phyloP scores from a whole-genome alignment of 1,140 invertebrate genomes.

The honey bee (Apis mellifera) region DNA sequence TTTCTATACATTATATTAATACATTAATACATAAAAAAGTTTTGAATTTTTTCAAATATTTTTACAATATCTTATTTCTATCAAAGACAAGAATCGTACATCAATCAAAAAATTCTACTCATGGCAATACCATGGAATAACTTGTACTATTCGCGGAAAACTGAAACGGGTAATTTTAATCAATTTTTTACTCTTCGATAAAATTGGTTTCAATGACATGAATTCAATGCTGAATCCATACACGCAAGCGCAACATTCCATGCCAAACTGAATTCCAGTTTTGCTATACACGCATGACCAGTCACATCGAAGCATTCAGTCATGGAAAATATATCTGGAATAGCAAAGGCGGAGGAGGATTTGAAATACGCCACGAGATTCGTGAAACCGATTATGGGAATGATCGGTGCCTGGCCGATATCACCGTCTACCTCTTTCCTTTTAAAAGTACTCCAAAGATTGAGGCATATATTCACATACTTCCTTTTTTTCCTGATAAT shows the following conservation, averaged over 20 bases:
- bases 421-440: neutral
- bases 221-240: neutral
- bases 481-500: constrained; percentile 44
- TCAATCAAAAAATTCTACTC: too few species aligned
- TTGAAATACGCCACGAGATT: constrained; percentile 7
- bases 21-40: too few species aligned
- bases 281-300: neutral
- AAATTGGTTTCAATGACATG: neutral
- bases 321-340: neutral
- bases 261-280: neutral
- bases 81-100: too few species aligned
- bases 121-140: too few species aligned
- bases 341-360: neutral
- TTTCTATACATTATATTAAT: neutral
- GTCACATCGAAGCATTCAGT: neutral
- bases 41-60: too few species aligned
- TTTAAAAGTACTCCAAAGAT: neutral
- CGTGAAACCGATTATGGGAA: constrained; percentile 15
- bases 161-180: neutral
- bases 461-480: neutral
- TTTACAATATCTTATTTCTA: too few species aligned
- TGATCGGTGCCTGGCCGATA: constrained; percentile 53
- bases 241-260: constrained; percentile 34
- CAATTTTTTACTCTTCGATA: neutral
- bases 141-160: neutral